Evolutionary conservation across 1,140 invertebrate species (phyloP), one percentile per base, ranked within the genome.

Genomic region (Cryptotermes secundus): DNA sequence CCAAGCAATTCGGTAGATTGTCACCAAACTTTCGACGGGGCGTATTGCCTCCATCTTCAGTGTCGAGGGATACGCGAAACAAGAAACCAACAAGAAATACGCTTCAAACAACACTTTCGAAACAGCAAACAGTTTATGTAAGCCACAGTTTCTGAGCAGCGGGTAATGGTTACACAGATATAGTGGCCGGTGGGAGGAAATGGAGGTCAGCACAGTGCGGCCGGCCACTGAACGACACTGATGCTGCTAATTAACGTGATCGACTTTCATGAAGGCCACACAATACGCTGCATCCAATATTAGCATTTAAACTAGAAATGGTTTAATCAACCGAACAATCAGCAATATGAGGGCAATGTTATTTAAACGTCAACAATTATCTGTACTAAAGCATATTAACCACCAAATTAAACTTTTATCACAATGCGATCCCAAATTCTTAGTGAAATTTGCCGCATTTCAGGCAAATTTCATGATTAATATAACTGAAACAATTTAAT

Each of bases 351-450:
- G 59, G 4, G 26, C 59, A n/a, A 72, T 26, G 59, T 72, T 72
- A 72, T 72, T 72, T 72, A 72, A 72, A 72, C n/a, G 59, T n/a
- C 59, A 72, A 72, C 59, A 72, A 72, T 72, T 72, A 72, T 31
- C 59, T 72, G 26, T 16, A n/a, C 59, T 72, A 7, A 26, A 59
- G 53, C 24, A 59, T n/a, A 59, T 59, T 59, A 26, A 26, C 26
- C 59, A 31, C 26, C 59, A 72, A 72, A 72, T 72, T 72, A 72
- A 72, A 72, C 59, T 72, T 12, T 72, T 31, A 72, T 72, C 59
- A 26, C 9, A 72, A 72, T n/a, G 9, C 7, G 31, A 72, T n/a
- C 31, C n/a, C 59, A 6, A 31, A n/a, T n/a, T 31, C 59, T 72
- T 72, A 72, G 14, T 49, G 0, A 7, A 49, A 38, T 12, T 38